A percentile compares a stretch with the other conserved stretches of the same genome.
Conservation (phyloP, 2,888 invertebrate species). For the Chymomyza amoena region DNA sequence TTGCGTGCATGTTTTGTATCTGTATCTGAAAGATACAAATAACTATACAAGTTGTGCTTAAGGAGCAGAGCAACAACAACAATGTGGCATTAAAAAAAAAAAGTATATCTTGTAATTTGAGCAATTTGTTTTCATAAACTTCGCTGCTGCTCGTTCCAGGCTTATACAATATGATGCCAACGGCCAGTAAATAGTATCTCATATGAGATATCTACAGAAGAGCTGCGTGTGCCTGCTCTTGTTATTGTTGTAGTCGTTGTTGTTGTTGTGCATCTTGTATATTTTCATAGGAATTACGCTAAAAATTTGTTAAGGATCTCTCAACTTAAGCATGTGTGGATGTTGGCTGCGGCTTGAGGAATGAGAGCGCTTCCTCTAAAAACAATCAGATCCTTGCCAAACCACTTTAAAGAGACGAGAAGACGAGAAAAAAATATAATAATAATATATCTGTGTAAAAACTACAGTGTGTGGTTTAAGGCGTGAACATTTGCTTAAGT, state of each 20-base stretch:
- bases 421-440: not conserved
- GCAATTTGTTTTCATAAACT: conserved; percentile 69
- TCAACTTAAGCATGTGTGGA: conserved; percentile 55
- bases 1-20: not conserved
- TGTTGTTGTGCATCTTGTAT: not conserved
- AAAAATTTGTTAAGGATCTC: conserved; percentile 58
- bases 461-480: conserved; percentile 45
- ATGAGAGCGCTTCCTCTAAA: conserved; percentile 39
- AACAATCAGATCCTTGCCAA: conserved; percentile 59
- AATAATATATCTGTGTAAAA: not conserved
- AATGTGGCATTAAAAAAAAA: conserved; percentile 6
- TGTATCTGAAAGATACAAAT: conserved; percentile 43
- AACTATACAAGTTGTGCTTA: conserved; percentile 22
- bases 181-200: conserved; percentile 56
- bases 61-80: not conserved
- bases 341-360: conserved; percentile 14
- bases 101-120: conserved; percentile 56
- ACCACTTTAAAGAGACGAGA: conserved; percentile 40
- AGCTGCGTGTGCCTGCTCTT: conserved; percentile 10
- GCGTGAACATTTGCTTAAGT: conserved; percentile 60
- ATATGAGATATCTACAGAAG: conserved; percentile 38
- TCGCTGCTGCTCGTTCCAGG: conserved; percentile 18
- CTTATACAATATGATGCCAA: conserved; percentile 53
- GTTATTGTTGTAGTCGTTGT: not conserved
- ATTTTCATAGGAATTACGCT: conserved; percentile 1